phyloP scores from a whole-genome alignment of 37 sponge, comb jelly and placozoan genomes.

The Hexactinellida sp. region DNA sequence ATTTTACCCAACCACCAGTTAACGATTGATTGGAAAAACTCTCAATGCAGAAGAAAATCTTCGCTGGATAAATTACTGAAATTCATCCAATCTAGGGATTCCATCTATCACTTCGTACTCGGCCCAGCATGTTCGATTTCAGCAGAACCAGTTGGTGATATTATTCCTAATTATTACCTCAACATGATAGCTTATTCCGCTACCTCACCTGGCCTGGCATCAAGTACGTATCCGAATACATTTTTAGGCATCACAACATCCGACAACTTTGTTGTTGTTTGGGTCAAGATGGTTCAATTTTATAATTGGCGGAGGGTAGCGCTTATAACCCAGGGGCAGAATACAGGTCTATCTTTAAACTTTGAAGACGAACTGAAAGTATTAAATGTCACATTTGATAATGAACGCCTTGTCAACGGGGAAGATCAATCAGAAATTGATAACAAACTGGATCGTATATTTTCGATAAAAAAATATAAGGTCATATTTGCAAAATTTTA shows the following conservation, averaged over 20 bases:
- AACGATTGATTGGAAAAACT: neutral
- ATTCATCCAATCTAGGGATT: neutral
- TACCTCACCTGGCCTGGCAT: neutral
- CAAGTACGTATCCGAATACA: neutral
- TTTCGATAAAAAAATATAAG: neutral
- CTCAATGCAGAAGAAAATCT: neutral
- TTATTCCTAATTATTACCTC: neutral
- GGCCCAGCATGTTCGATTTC: neutral
- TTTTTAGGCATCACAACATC: neutral
- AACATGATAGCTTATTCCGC: neutral
- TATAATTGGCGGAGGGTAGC: neutral
- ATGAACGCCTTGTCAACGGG: neutral
- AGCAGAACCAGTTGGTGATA: constrained; percentile 7
- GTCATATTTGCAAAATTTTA: neutral
- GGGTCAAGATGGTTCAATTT: neutral
- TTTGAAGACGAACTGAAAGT: neutral
- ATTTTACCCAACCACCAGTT: neutral
- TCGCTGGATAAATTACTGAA: neutral
- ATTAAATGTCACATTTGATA: neutral
- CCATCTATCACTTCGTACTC: neutral
- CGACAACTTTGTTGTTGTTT: neutral
- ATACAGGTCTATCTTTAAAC: neutral
- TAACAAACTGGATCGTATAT: neutral
- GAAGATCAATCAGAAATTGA: neutral
- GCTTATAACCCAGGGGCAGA: neutral